These are phyloP conservation scores for Epirrhoe alternata DNA, from an alignment of 2,888 invertebrate species.

Conservation along the genomic window DNA sequence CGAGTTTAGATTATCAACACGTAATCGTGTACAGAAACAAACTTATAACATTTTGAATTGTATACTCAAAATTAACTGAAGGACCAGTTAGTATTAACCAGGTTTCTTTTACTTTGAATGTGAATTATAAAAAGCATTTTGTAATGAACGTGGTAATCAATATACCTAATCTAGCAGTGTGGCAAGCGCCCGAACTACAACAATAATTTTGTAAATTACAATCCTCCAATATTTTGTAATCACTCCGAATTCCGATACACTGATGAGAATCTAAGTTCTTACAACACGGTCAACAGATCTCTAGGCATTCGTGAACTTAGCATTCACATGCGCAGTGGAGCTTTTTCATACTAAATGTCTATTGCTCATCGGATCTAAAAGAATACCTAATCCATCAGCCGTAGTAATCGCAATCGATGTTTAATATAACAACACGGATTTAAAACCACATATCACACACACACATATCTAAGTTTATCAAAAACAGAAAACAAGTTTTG, in stretches of 20 bases:
- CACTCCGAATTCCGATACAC: constrained; percentile 30
- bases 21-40: background rate
- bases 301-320: no score
- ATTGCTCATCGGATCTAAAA: no score
- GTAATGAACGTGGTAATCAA: no score
- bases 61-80: background rate
- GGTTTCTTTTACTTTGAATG: background rate
- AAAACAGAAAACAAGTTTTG: background rate
- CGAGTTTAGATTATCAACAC: background rate
- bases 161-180: no score
- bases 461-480: no score
- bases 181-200: constrained; percentile 25
- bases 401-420: background rate
- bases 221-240: constrained; percentile 32
- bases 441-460: no score
- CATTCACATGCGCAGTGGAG: no score
- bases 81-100: background rate
- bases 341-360: no score
- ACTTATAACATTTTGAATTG: background rate
- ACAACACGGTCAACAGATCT: constrained; percentile 6
- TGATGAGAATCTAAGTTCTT: constrained; percentile 51
- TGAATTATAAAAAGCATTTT: no score
- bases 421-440: background rate
- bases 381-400: no score
- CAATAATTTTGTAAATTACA: constrained; percentile 52